Evolutionary conservation across 2,888 invertebrate species (phyloP), one percentile per base, ranked within the genome.

Genomic region (Agrochola circellaris): DNA sequence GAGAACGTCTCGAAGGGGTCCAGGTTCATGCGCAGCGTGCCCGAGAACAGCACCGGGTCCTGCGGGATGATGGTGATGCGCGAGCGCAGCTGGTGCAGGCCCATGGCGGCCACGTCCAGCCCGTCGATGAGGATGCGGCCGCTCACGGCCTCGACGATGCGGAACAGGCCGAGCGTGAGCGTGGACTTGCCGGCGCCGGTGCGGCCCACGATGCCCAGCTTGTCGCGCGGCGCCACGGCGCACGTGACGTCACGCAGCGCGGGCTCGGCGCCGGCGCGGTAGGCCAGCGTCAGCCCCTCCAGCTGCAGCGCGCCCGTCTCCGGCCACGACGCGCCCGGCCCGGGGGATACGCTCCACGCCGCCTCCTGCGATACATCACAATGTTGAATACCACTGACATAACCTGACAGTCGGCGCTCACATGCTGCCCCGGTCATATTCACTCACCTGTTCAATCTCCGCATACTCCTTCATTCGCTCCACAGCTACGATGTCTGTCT

Each of bases 391-490:
- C 26, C 26, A 30, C 23, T 15, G 9, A n/a, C 17, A 54, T 30
- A 17, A 34, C 20, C n/a, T 8, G 9, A 20, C 38, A 48, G n/a
- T 11, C 30, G n/a, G 54, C 67, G 2, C 38, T 23, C 30, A 23
- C 26, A 45, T 54, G 7, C 51, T 66, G n/a, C 15, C 42, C 2
- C 8, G 30, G 7, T 34, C 42, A 38, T 62, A 42, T 71, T 60
- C 11, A 79, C 89, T 90, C 88, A 97, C 97, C 92, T 98, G 98
- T 73, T 97, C 97, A 0, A 98, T 98, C 93, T 99, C 99, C 0
- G 98, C 98, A 92, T 99, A 99, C 92, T 99, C 99, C 92, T 99
- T 99, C 91, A 99, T 99, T 92, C 99, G 98, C 94, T 99, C 99
- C 2, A 99, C 99, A 8, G 99, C 98, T 1, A 99, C 99, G 88